Conservation (phyloP, 2,113 vertebrate species). For the Phaethornis superciliosus region DNA sequence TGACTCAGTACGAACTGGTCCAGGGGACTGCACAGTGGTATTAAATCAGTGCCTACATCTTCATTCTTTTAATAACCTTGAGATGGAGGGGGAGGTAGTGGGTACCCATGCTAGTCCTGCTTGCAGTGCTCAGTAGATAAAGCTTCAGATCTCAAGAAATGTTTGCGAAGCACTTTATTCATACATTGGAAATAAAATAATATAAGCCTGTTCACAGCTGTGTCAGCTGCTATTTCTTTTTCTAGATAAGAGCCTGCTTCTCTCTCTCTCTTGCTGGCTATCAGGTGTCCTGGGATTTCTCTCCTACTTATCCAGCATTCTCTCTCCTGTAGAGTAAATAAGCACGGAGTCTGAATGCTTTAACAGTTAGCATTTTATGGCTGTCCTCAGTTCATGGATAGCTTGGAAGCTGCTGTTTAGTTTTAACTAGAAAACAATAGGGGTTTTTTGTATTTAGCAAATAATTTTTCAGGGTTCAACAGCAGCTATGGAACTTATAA, state of each 20-base stretch:
- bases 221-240: constrained; percentile 34
- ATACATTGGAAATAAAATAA: constrained; percentile 24
- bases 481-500: background rate
- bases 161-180: constrained; percentile 15
- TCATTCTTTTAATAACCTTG: constrained; percentile 7
- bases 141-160: constrained; percentile 10
- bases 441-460: background rate
- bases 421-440: background rate
- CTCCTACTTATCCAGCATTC: background rate
- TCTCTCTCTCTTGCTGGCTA: background rate
- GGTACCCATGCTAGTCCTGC: background rate
- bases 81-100: background rate
- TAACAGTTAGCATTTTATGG: background rate
- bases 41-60: background rate
- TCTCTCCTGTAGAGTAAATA: background rate
- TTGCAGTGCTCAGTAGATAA: background rate
- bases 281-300: background rate
- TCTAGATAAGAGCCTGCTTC: constrained; percentile 23
- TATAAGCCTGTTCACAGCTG: background rate
- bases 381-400: background rate
- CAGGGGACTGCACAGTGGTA: background rate
- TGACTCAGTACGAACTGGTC: background rate
- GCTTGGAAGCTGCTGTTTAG: background rate
- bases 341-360: background rate
- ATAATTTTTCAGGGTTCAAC: background rate